Percentiles rank a stretch among this genome's conserved stretches.
These are phyloP conservation scores for Eilema sororculum DNA, from an alignment of 2,888 invertebrate species.

Conservation along the genomic window DNA sequence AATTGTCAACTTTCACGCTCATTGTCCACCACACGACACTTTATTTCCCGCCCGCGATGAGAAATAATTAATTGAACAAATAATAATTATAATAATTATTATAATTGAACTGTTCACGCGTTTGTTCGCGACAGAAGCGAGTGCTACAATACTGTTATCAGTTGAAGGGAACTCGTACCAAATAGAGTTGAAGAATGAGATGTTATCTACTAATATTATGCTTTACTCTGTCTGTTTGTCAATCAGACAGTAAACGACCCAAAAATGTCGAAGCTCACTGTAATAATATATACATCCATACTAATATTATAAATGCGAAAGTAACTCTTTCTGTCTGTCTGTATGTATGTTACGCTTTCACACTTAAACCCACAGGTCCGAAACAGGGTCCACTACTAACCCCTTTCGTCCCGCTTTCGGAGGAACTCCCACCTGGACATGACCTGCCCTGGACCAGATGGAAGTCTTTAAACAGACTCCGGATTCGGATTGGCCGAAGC, in stretches of 20 bases:
- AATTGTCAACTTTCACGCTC: constrained; percentile 14
- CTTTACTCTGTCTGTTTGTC: background rate
- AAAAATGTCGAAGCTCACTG: too few relatives aligned
- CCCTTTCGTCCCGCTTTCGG: too few relatives aligned
- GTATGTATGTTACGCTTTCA: too few relatives aligned
- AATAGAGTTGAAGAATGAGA: background rate
- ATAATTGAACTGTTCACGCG: constrained; percentile 3
- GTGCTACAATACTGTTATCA: constrained; percentile 18
- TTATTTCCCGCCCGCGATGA: background rate
- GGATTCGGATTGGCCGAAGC: too few relatives aligned
- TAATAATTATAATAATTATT: constrained; percentile 13
- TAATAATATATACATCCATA: too few relatives aligned
- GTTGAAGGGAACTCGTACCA: background rate
- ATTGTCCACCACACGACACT: constrained; percentile 33
- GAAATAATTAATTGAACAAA: constrained; percentile 9
- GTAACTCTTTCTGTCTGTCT: too few relatives aligned
- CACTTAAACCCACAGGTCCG: too few relatives aligned
- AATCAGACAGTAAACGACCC: background rate
- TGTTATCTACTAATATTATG: constrained; percentile 3
- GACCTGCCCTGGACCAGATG: too few relatives aligned
- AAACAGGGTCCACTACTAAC: too few relatives aligned
- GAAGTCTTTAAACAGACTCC: too few relatives aligned
- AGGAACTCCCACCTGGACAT: too few relatives aligned
- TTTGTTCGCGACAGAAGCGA: background rate
- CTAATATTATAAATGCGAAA: too few relatives aligned